phyloP scores from a whole-genome alignment of 2,888 invertebrate genomes.

The Fragum fragum region DNA sequence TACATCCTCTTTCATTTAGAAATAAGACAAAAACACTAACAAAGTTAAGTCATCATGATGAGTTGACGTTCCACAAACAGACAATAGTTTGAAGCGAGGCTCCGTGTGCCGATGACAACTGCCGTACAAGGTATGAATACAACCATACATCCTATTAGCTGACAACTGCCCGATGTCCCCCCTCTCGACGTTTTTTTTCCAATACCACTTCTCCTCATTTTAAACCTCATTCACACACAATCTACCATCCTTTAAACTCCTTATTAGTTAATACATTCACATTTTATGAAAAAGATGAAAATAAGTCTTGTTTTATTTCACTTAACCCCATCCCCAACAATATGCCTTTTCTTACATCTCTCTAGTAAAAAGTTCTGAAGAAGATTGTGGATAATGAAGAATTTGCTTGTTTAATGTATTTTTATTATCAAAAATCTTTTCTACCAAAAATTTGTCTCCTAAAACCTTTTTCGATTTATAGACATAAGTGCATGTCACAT shows the following conservation, averaged over 20 bases:
- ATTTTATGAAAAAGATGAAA: neutral
- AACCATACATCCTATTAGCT: constrained; percentile 13
- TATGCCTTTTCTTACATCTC: neutral
- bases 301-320: neutral
- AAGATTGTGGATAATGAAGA: constrained; percentile 7
- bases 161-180: constrained; percentile 27
- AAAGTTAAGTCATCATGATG: no score
- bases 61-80: neutral
- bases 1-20: constrained; percentile 18
- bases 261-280: neutral
- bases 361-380: neutral
- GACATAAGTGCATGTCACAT: no score
- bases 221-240: neutral
- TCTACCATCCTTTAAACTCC: neutral
- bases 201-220: constrained; percentile 21
- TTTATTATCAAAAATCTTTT: no score
- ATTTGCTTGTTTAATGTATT: no score
- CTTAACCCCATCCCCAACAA: neutral
- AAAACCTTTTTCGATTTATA: no score
- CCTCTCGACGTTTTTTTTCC: constrained; percentile 11
- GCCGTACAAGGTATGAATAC: constrained; percentile 38
- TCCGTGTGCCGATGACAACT: constrained; percentile 21
- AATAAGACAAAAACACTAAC: no score
- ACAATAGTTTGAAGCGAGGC: no score
- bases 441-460: no score